These are phyloP conservation scores for Hemichromis elongatus DNA, from an alignment of 2,113 vertebrate genomes.

Conservation along the genomic window DNA sequence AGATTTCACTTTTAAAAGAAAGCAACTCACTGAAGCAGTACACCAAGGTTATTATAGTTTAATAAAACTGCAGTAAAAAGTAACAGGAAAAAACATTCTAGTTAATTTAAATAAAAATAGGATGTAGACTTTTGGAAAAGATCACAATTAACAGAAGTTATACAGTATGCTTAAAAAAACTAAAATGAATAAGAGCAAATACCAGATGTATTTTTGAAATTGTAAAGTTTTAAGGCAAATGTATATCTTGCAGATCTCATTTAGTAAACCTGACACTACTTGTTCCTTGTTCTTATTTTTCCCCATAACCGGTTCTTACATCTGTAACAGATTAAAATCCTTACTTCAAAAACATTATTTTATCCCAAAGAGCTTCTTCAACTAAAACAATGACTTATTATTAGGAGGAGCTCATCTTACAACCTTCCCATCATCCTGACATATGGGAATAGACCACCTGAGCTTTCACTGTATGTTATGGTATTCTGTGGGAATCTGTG, in stretches of 20 bases:
- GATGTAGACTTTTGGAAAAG: not conserved
- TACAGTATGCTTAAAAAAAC: not conserved
- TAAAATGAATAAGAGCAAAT: not conserved
- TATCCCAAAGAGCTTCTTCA: not conserved
- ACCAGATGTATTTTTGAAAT: not conserved
- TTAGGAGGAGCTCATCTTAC: not conserved
- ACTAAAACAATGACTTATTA: conserved; percentile 22
- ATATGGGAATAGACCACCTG: conserved; percentile 28
- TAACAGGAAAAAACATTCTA: not conserved
- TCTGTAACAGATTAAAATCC: not conserved
- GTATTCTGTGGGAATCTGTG: conserved; percentile 32
- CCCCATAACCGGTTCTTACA: not conserved
- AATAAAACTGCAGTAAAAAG: not conserved
- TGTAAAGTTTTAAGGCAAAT: not conserved
- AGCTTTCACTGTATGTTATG: conserved; percentile 4
- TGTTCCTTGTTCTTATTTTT: not conserved
- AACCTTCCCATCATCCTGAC: not conserved
- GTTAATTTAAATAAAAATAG: not conserved
- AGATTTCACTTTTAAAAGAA: not conserved
- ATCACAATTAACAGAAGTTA: not conserved
- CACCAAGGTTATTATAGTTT: not conserved
- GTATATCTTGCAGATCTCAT: not conserved
- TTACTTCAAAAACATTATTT: not conserved
- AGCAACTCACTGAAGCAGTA: too few species aligned
- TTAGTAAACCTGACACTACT: not conserved